Percentiles rank a stretch among this genome's conserved stretches.
phyloP scores from a whole-genome alignment of 2,113 vertebrate genomes.

The Ceyx margarethae region DNA sequence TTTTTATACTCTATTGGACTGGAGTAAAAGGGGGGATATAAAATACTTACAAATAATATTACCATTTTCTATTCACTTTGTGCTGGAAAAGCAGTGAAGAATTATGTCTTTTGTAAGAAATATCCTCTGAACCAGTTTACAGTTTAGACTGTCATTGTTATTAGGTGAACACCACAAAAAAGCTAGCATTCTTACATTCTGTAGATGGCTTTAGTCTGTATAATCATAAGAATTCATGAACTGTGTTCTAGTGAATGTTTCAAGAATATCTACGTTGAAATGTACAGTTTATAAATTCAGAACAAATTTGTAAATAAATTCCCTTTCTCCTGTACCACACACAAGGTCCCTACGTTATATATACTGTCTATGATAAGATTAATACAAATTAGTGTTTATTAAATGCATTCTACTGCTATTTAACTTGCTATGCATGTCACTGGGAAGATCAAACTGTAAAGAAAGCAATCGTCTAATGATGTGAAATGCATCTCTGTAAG shows the following conservation, averaged over 20 bases:
- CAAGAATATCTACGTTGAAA: background rate
- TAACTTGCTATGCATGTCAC: slow-evolving; percentile 17
- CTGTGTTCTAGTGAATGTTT: background rate
- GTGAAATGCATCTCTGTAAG: background rate
- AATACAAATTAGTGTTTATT: slow-evolving; percentile 39
- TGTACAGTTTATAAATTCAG: background rate
- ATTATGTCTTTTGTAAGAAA: background rate
- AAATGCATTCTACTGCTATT: slow-evolving; percentile 31
- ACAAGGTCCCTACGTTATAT: background rate
- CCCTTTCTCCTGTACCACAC: background rate
- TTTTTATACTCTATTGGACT: background rate
- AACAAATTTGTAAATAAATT: background rate
- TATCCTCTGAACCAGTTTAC: background rate
- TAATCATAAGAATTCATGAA: background rate
- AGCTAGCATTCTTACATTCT: background rate
- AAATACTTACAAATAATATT: background rate
- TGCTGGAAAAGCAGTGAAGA: background rate
- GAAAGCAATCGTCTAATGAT: slow-evolving; percentile 1
- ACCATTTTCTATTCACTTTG: background rate
- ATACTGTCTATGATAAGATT: background rate
- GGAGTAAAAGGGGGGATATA: background rate
- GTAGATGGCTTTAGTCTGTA: background rate
- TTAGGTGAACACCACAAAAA: background rate
- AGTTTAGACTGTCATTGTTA: background rate
- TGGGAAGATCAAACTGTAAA: slow-evolving; percentile 39